Conservation (phyloP, 2,797 vertebrate species). For the Xenops minutus region DNA sequence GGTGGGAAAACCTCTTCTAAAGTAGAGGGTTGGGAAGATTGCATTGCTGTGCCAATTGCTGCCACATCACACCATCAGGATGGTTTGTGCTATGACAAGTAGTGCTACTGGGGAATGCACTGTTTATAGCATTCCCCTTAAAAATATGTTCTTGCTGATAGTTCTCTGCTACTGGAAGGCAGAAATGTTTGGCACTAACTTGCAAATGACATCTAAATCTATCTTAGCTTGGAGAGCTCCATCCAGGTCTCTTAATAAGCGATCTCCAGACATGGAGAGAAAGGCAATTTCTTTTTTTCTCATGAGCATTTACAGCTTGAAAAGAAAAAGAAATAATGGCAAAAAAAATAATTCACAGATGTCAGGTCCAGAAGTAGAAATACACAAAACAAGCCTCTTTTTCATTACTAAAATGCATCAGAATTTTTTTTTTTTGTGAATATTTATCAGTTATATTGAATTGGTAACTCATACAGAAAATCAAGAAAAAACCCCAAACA, state of each 20-base stretch:
- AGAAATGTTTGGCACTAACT: background rate
- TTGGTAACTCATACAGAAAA: background rate
- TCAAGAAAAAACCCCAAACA: background rate
- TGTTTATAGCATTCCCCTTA: background rate
- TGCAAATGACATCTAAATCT: background rate
- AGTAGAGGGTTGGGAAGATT: background rate
- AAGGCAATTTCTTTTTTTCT: background rate
- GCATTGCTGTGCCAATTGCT: background rate
- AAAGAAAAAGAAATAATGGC: background rate
- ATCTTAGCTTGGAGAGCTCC: background rate
- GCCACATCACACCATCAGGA: background rate
- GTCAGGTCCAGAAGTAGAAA: background rate
- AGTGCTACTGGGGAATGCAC: background rate
- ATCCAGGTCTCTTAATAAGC: background rate
- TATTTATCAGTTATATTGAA: background rate
- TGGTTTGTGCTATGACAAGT: background rate
- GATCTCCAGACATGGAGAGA: background rate
- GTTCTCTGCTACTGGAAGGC: background rate
- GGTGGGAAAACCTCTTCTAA: background rate
- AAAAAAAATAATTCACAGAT: background rate
- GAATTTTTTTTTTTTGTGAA: background rate
- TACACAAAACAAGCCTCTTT: background rate
- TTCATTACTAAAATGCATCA: background rate
- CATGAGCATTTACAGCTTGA: background rate
- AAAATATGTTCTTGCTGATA: background rate